Evolutionary conservation across 2,888 invertebrate species (phyloP).

Genomic region (Osmoderma eremita): DNA sequence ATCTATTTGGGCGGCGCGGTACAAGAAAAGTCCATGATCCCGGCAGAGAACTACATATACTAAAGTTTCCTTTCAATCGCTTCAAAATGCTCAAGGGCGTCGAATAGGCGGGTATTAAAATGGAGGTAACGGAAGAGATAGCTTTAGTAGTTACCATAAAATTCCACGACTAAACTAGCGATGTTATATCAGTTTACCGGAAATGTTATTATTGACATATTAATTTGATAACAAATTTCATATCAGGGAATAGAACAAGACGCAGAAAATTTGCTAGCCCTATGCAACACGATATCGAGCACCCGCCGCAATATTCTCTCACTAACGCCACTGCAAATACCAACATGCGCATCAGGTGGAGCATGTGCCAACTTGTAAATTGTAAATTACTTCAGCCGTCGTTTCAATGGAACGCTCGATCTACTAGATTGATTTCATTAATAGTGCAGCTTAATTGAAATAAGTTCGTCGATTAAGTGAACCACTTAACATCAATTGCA

Average conservation of each 20-base stretch:
- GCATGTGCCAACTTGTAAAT: slow-evolving; percentile 12
- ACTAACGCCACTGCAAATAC: slow-evolving; percentile 4
- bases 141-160: not conserved
- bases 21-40: slow-evolving; percentile 26
- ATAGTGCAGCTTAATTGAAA: slow-evolving; percentile 16
- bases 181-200: not conserved
- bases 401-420: slow-evolving; percentile 4
- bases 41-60: slow-evolving; percentile 1
- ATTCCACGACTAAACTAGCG: not conserved
- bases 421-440: slow-evolving; percentile 11
- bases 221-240: not conserved
- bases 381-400: slow-evolving; percentile 1
- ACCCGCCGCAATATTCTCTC: not conserved
- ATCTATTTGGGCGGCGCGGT: slow-evolving; percentile 16
- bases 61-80: slow-evolving; percentile 13
- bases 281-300: not conserved
- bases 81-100: slow-evolving; percentile 18
- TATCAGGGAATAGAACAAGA: no score
- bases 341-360: not conserved
- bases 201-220: not conserved
- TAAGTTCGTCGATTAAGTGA: slow-evolving; percentile 19
- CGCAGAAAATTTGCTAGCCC: not conserved
- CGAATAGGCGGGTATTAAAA: not conserved
- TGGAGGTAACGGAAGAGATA: slow-evolving; percentile 1
- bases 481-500: slow-evolving; percentile 20